Conservation (phyloP, 1,140 invertebrate species). For the Caenorhabditis inopinata region DNA sequence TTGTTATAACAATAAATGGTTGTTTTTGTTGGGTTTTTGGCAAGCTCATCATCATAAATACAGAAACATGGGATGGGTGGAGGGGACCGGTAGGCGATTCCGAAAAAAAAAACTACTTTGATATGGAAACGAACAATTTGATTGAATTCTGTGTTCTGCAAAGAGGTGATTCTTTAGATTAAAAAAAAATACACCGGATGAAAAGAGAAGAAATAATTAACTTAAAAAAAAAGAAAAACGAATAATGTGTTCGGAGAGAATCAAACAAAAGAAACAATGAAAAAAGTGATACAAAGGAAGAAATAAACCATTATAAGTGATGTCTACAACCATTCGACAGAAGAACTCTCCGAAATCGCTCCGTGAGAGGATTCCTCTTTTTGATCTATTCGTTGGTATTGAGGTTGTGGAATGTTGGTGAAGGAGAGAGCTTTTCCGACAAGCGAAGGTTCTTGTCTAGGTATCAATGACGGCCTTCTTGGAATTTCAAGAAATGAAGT, state of each 20-base stretch:
- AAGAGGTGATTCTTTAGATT: neutral
- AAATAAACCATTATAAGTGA: neutral
- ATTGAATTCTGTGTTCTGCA: neutral
- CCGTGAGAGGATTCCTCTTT: slow-evolving; percentile 2
- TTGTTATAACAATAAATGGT: slow-evolving; percentile 8
- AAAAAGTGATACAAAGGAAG: neutral
- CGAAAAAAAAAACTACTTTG: slow-evolving; percentile 1
- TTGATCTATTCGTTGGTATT: slow-evolving; percentile 16
- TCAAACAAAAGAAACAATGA: neutral
- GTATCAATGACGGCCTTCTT: slow-evolving; percentile 15
- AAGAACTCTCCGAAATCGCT: neutral
- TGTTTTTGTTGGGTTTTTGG: neutral
- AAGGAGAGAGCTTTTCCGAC: slow-evolving; percentile 32
- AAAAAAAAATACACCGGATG: neutral
- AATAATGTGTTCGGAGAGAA: neutral
- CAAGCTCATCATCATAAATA: slow-evolving; percentile 31
- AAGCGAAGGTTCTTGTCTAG: slow-evolving; percentile 22
- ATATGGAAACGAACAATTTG: neutral
- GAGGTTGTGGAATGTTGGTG: neutral
- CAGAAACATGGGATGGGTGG: slow-evolving; percentile 1
- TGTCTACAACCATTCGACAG: slow-evolving; percentile 23
- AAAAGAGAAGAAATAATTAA: neutral
- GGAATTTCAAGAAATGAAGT: slow-evolving; percentile 22
- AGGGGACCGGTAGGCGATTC: neutral
- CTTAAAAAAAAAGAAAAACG: neutral